These are phyloP conservation scores for Intellagama lesueurii DNA, from an alignment of 2,797 vertebrate genomes.

Conservation along the genomic window DNA sequence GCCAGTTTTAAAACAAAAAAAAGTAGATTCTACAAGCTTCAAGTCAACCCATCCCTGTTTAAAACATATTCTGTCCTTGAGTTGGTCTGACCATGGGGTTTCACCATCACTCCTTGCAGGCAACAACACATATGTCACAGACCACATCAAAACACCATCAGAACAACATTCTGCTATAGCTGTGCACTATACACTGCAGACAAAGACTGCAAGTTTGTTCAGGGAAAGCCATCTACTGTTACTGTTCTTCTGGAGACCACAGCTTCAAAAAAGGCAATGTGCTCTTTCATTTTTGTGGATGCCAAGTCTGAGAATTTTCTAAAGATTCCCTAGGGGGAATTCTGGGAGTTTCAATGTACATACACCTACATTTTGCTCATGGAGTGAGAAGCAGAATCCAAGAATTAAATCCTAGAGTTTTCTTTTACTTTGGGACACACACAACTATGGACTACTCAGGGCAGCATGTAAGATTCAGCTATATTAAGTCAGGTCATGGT, in stretches of 20 bases:
- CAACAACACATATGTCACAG: neutral
- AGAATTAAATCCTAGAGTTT: constrained; percentile 77
- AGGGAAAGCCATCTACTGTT: neutral
- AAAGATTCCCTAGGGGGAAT: too few species aligned
- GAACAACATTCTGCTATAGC: too few species aligned
- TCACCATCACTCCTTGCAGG: neutral
- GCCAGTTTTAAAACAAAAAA: too few species aligned
- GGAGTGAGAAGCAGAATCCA: constrained; percentile 85
- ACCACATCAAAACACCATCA: neutral
- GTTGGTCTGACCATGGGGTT: neutral
- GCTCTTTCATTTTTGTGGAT: neutral
- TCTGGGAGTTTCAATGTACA: too few species aligned
- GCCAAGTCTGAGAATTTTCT: too few species aligned
- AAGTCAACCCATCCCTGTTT: neutral
- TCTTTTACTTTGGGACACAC: constrained; percentile 67
- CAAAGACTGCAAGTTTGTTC: neutral
- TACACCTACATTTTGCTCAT: constrained; percentile 81
- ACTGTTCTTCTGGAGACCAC: neutral
- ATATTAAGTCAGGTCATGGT: constrained; percentile 64
- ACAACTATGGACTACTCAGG: constrained; percentile 68
- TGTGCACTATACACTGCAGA: neutral
- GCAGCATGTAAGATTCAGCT: constrained; percentile 59
- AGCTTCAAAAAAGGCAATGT: neutral
- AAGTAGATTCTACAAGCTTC: neutral
- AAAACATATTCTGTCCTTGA: neutral